Percentiles rank a stretch among this genome's conserved stretches.
These are phyloP conservation scores for Salarias fasciatus DNA, from an alignment of 2,797 vertebrate species.

Conservation along the genomic window DNA sequence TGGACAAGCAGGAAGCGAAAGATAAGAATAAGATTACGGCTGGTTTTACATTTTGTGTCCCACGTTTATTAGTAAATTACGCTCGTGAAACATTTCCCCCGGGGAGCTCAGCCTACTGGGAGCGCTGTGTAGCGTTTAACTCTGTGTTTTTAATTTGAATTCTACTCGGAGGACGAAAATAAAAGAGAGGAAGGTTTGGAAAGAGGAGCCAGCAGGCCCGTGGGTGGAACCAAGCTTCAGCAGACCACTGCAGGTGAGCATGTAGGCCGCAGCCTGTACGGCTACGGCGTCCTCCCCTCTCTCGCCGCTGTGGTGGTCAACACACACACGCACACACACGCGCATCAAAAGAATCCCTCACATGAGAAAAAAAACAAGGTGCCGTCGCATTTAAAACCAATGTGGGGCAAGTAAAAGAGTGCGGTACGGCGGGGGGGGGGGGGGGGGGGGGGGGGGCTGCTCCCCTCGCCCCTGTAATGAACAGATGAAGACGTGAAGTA, in stretches of 20 bases:
- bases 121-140: conserved; percentile 29
- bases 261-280: conserved; percentile 11
- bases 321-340: conserved; percentile 19
- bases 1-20: conserved; percentile 60
- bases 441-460: too few relatives aligned
- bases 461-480: conserved; percentile 48
- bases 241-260: conserved; percentile 15
- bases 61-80: conserved; percentile 54
- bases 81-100: conserved; percentile 31
- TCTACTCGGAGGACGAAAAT: too few relatives aligned
- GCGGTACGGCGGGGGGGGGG: conserved; percentile 20
- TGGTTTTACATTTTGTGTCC: conserved; percentile 40
- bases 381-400: conserved; percentile 35
- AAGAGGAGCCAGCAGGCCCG: conserved; percentile 26
- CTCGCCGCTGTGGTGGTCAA: conserved; percentile 13
- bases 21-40: conserved; percentile 67
- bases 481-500: conserved; percentile 52
- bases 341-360: conserved; percentile 54
- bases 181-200: conserved; percentile 18
- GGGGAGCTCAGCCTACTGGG: conserved; percentile 16
- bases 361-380: conserved; percentile 15
- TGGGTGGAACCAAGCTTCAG: conserved; percentile 30
- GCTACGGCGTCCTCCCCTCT: background rate
- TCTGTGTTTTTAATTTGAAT: conserved; percentile 23
- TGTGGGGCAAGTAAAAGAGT: conserved; percentile 33